A percentile compares a stretch with the other conserved stretches of the same genome.
Evolutionary conservation across 2,113 vertebrate species (phyloP).

Genomic region (Pseudorectes ferrugineus): DNA sequence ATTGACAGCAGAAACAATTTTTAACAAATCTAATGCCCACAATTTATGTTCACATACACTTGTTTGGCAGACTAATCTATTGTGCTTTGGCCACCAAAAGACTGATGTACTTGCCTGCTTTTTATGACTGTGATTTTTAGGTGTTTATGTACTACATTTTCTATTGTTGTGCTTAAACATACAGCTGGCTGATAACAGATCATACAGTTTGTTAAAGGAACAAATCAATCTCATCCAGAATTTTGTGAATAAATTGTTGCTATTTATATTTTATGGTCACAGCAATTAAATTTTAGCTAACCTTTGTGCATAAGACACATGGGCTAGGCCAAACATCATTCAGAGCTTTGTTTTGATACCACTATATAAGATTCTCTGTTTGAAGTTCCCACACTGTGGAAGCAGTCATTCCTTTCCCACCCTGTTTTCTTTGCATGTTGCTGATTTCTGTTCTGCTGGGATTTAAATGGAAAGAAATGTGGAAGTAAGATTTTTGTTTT

Average conservation of each 20-base stretch:
- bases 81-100: background rate
- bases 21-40: background rate
- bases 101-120: constrained; percentile 19
- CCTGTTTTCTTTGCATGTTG: background rate
- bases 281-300: background rate
- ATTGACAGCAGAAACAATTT: background rate
- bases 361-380: background rate
- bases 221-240: background rate
- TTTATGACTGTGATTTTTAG: constrained; percentile 40
- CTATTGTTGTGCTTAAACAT: background rate
- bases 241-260: constrained; percentile 62
- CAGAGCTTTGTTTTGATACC: background rate
- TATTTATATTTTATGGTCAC: constrained; percentile 62
- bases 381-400: background rate
- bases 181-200: constrained; percentile 1
- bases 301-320: background rate
- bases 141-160: constrained; percentile 32
- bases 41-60: background rate
- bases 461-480: background rate
- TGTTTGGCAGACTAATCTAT: background rate
- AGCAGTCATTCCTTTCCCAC: background rate
- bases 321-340: background rate
- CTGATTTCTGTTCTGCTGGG: background rate
- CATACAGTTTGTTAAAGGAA: background rate
- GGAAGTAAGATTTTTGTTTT: background rate